Evolutionary conservation across 2,888 invertebrate species (phyloP).

Genomic region (Cynaeus angustus): DNA sequence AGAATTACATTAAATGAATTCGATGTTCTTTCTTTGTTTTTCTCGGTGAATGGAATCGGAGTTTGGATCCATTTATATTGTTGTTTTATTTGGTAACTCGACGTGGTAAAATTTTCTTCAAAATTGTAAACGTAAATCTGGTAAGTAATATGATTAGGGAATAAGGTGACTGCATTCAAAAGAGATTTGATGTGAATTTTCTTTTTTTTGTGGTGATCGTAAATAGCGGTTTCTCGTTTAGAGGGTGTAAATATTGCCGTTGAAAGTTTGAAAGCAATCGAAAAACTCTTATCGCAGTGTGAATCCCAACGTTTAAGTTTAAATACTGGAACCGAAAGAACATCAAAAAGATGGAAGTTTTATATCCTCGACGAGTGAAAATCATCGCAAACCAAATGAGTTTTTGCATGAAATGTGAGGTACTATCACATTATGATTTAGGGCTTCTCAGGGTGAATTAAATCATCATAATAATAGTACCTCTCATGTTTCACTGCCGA

Average conservation of each 20-base stretch:
- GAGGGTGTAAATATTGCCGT: conserved; percentile 43
- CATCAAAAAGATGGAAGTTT: conserved; percentile 56
- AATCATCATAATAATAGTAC: conserved; percentile 27
- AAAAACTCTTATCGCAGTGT: conserved; percentile 48
- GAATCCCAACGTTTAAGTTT: conserved; percentile 51
- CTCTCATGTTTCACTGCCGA: conserved; percentile 46
- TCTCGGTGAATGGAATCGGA: no score
- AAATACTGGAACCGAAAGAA: conserved; percentile 55
- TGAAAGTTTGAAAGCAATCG: conserved; percentile 52
- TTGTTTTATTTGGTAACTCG: no score
- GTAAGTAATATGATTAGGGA: conserved; percentile 14
- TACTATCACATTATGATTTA: conserved; percentile 47
- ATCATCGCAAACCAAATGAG: conserved; percentile 53
- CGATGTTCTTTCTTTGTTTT: no score
- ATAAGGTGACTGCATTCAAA: conserved; percentile 20
- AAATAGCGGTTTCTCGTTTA: conserved; percentile 31
- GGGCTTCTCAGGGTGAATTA: conserved; percentile 27
- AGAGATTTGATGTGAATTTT: conserved; percentile 17
- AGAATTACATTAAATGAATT: no score
- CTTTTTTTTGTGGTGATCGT: conserved; percentile 22
- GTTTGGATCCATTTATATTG: no score
- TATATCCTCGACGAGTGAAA: conserved; percentile 50
- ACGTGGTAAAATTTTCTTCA: not conserved
- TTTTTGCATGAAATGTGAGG: conserved; percentile 54
- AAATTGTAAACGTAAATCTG: conserved; percentile 1